Base-by-base conservation (phyloP, 2,888 invertebrate genomes). In the Ferrisia virgata region DNA sequence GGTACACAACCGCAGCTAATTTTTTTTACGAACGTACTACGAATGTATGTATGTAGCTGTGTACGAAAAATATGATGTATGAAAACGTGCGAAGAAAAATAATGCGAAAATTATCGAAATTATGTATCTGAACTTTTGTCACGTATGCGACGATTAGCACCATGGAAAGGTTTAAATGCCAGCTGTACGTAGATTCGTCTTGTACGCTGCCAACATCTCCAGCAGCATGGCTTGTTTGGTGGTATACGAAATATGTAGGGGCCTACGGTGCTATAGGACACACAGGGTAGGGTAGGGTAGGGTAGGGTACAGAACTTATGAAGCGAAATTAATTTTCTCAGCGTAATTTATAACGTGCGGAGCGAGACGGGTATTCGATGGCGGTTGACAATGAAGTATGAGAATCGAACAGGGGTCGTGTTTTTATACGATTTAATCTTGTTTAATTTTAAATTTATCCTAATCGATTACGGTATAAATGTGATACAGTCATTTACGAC, bases 381-480 rank as follows among this genome's bases (percentile, higher is more conserved):
- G n/a, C 33, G 18, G 72, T 72, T 72, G 36, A 72, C 72, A 33
- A 33, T 72, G 72, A 72, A 72, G 33, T 33, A 72, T 72, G 72
- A 25, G 58, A 33, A 72, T 72, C 72, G n/a, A 72, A 72, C 47
- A 72, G 33, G 36, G 72, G 72, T 33, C 33, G 72, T 72, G 72
- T 72, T 72, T 72, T 72, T 72, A 31, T n/a, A 72, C 31, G 72
- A 33, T 72, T 72, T 72, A 72, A 72, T 72, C 72, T 72, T 72
- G 72, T 72, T 72, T 72, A 72, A n/a, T 72, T 72, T 72, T 33
- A 72, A 72, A 72, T 72, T 72, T 72, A 72, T 72, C 72, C 33
- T 72, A 72, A 72, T 72, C 58, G 58, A 64, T 64, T 64, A 64
- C 25, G 25, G 28, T 25, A 13, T 64, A 64, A 25, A 28, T 64